A percentile compares a stretch with the other conserved stretches of the same genome.
Conservation (phyloP, 37 sponge, comb jelly and placozoan species). For the Halichondria panicea region DNA sequence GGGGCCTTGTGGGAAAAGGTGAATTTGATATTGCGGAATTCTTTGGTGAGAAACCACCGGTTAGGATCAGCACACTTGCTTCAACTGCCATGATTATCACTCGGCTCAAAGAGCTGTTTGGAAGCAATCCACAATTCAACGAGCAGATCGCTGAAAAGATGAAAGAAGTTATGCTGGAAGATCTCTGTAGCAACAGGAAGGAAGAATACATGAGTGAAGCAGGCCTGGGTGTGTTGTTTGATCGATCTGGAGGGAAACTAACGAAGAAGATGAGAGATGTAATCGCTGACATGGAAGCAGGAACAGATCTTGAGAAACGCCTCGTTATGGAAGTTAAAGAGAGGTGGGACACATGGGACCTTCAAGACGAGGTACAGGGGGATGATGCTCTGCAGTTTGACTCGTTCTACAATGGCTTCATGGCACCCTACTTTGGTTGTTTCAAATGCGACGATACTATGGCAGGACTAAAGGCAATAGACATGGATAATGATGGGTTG, state of each 20-base stretch:
- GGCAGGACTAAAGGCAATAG: slow-evolving; percentile 66
- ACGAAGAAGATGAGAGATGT: slow-evolving; percentile 59
- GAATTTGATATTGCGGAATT: slow-evolving; percentile 82
- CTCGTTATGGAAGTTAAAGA: slow-evolving; percentile 60
- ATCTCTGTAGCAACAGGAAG: slow-evolving; percentile 55
- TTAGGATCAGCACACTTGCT: slow-evolving; percentile 77
- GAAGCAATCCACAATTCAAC: slow-evolving; percentile 58
- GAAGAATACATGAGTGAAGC: slow-evolving; percentile 87
- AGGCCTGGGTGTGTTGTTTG: slow-evolving; percentile 71
- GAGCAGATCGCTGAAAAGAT: slow-evolving; percentile 53
- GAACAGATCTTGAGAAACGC: slow-evolving; percentile 18
- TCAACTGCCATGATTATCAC: slow-evolving; percentile 66
- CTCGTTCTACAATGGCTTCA: slow-evolving; percentile 85
- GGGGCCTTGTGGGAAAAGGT: slow-evolving; percentile 53
- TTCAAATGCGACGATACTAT: slow-evolving; percentile 64
- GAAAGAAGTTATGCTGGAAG: slow-evolving; percentile 77
- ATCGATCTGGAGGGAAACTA: slow-evolving; percentile 78
- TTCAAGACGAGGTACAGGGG: slow-evolving; percentile 23
- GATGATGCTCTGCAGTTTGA: slow-evolving; percentile 75
- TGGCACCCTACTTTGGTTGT: slow-evolving; percentile 91
- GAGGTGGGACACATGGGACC: slow-evolving; percentile 79
- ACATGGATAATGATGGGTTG: slow-evolving; percentile 80
- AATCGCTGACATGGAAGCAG: slow-evolving; percentile 39
- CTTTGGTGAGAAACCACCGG: slow-evolving; percentile 65
- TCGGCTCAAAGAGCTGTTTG: slow-evolving; percentile 66